Base-by-base conservation (phyloP, 1,140 invertebrate genomes). In the Mercenaria mercenaria region DNA sequence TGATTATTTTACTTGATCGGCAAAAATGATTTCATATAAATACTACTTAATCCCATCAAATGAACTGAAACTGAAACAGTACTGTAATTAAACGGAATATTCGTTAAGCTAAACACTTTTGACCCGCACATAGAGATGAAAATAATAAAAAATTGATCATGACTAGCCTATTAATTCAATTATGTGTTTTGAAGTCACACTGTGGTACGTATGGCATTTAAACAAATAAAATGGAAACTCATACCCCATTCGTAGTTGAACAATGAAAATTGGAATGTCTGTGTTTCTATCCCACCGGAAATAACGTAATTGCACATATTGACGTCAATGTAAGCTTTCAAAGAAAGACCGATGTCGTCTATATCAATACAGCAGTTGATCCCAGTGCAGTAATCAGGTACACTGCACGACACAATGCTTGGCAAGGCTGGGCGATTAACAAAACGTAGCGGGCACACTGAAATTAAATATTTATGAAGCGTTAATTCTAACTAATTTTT, bases 211-310 rank as follows among this genome's bases (percentile, higher is more conserved):
- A n/a, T n/a, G n/a, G n/a, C n/a, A n/a, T n/a, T n/a, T n/a, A n/a
- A n/a, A n/a, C n/a, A n/a, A n/a, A n/a, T n/a, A n/a, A n/a, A n/a
- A n/a, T n/a, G n/a, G 15, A 47, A 47, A 6, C n/a, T 80, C 72
- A 56, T 81, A 91, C 92, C 91, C 92, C 92, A 92, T 56, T 90
- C 76, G 80, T 93, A 93, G 23, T 89, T 52, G n/a, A 91, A 88
- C 10, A 93, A 43, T 15, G 91, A 79, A 18, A 90, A 41, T 50
- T 88, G 87, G 29, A 82, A 91, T 20, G 39, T 37, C 23, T 74
- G 64, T 20, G 85, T 91, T 61, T 93, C 92, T 37, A 93, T 92
- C 0, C 91, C 91, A 26, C 82, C 76, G 76, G 84, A 82, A 0
- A 93, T 43, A 34, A 69, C 47, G 52, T 86, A 92, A 59, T 92